Evolutionary conservation across 2,797 vertebrate genomes (phyloP), one percentile per base, ranked within the genome.

Genomic region (Falco rusticolus): DNA sequence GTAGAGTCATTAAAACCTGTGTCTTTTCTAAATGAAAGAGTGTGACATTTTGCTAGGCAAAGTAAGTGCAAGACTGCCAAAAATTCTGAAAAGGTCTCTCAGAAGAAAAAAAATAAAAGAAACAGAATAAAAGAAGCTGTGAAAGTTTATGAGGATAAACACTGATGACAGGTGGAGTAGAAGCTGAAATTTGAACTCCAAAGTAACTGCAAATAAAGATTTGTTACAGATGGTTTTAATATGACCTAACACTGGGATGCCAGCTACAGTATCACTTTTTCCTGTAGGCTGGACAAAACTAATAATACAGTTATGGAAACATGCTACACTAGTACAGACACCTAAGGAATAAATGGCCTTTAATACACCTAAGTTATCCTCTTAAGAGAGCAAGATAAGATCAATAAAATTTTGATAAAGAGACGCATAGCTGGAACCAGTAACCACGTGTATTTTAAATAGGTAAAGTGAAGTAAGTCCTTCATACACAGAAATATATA

Each of bases 181-280:
- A 78, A 95, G 96, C 94, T 96, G 98, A 98, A 98, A 98, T 87
- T 33, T 43, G 96, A 98, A 95, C 97, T 94, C 89, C 81, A 92
- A 94, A 97, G 98, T 97, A 97, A 96, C 97, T 93, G 97, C 96
- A 97, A 96, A 96, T 95, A 92, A 97, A 98, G 98, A 98, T 97
- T 97, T 93, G 83, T 93, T 96, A 97, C 98, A 98, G 98, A 97
- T 97, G 98, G 98, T 92, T 97, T 75, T 61, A 97, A 97, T 95
- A 93, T 91, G 96, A 96, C 94, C 90, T 93, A 97, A 65, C 72
- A 25, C 82, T 74, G 59, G 93, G 93, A 94, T 90, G 94, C 95
- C 95, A 74, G 90, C 72, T 57, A 84, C 57, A 28, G 91, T 89
- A 93, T 96, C 88, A 76, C 91, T 91, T 84, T 92, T 94, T 96